phyloP scores from a whole-genome alignment of 2,797 vertebrate species.

The Melanotaenia pygmaea region DNA sequence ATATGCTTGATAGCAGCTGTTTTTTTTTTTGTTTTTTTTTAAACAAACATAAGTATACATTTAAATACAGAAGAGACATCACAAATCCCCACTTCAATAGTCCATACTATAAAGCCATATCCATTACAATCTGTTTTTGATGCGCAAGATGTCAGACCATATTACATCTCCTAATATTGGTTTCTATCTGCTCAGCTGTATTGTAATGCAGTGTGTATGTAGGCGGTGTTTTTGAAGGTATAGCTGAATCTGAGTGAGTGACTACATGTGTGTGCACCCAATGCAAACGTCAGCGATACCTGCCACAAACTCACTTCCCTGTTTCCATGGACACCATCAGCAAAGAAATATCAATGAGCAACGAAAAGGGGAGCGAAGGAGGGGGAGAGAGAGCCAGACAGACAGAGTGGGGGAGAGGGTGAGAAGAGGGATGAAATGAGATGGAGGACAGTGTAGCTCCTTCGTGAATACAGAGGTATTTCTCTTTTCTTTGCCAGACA shows the following conservation, averaged over 20 bases:
- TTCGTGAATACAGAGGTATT: slow-evolving; percentile 63
- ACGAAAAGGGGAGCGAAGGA: slow-evolving; percentile 32
- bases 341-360: slow-evolving; percentile 74
- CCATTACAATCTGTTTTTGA: slow-evolving; percentile 3
- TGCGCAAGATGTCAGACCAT: not conserved
- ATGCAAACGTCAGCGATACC: slow-evolving; percentile 71
- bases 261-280: slow-evolving; percentile 11
- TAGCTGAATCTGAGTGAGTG: slow-evolving; percentile 20
- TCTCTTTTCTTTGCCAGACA: slow-evolving; percentile 62
- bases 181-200: slow-evolving; percentile 17
- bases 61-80: slow-evolving; percentile 7
- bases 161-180: not conserved
- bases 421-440: slow-evolving; percentile 33
- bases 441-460: slow-evolving; percentile 39
- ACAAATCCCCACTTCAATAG: slow-evolving; percentile 8
- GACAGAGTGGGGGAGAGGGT: slow-evolving; percentile 21
- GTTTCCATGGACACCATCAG: slow-evolving; percentile 78
- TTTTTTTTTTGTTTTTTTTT: slow-evolving; percentile 9
- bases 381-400: slow-evolving; percentile 35
- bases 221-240: slow-evolving; percentile 4
- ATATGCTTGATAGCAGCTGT: slow-evolving; percentile 50
- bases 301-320: slow-evolving; percentile 66
- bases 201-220: slow-evolving; percentile 6
- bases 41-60: slow-evolving; percentile 18
- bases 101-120: slow-evolving; percentile 7